Conservation (phyloP, 1,140 invertebrate genomes). For the Piezodorus guildinii region DNA sequence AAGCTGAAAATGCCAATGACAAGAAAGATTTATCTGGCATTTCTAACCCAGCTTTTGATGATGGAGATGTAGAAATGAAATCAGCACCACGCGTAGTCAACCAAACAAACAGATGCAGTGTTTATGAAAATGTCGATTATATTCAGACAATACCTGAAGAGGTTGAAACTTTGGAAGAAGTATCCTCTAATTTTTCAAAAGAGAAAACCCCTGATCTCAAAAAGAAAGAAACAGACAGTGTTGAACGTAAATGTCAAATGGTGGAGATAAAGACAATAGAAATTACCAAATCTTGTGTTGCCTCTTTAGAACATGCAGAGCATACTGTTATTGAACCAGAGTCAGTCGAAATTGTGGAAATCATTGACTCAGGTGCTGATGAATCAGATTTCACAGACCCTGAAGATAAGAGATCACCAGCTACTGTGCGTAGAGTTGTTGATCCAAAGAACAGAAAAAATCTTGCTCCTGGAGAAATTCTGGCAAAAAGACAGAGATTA, state of each 20-base stretch:
- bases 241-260: conserved; percentile 34
- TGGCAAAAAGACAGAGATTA: conserved; percentile 29
- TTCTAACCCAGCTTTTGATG: conserved; percentile 36
- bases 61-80: conserved; percentile 19
- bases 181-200: conserved; percentile 50
- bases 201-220: conserved; percentile 48
- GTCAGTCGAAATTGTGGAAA: conserved; percentile 42
- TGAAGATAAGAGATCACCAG: conserved; percentile 35
- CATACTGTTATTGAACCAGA: conserved; percentile 34
- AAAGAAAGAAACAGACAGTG: conserved; percentile 28
- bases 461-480: conserved; percentile 27
- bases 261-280: conserved; percentile 46
- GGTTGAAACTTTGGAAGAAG: conserved; percentile 32
- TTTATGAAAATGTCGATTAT: conserved; percentile 29
- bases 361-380: conserved; percentile 40
- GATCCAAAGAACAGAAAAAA: conserved; percentile 26
- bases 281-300: conserved; percentile 39
- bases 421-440: conserved; percentile 27
- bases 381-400: conserved; percentile 43
- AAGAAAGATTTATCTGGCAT: conserved; percentile 32
- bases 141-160: conserved; percentile 26
- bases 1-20: conserved; percentile 10
- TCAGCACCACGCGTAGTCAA: conserved; percentile 1
- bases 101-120: conserved; percentile 24
- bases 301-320: conserved; percentile 37